phyloP scores from a whole-genome alignment of 2,888 invertebrate genomes.

The Melinaea menophilus region DNA sequence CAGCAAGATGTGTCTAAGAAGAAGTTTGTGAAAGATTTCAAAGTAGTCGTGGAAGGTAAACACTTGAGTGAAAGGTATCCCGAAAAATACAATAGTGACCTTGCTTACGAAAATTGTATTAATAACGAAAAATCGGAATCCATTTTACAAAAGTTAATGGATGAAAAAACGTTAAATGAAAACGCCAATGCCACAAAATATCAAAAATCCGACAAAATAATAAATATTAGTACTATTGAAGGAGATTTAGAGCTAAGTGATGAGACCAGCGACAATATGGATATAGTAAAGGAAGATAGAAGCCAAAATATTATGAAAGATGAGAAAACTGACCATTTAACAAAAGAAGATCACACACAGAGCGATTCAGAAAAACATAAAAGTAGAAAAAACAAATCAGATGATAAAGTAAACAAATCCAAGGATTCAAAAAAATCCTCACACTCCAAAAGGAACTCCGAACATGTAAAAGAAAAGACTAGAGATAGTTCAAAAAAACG shows the following conservation, averaged over 20 bases:
- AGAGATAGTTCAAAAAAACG: constrained; percentile 37
- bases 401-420: constrained; percentile 16
- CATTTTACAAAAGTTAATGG: constrained; percentile 1
- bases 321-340: constrained; percentile 15
- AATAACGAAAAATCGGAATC: neutral
- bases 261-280: constrained; percentile 52
- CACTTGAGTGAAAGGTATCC: neutral
- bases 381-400: constrained; percentile 1
- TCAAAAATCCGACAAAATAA: neutral
- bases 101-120: neutral
- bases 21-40: constrained; percentile 4
- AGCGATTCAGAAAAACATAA: constrained; percentile 9
- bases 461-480: constrained; percentile 12
- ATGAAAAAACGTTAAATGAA: constrained; percentile 27
- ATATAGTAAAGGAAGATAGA: constrained; percentile 11
- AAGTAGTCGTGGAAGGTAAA: neutral
- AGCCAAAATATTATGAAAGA: constrained; percentile 11
- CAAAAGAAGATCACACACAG: neutral
- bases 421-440: constrained; percentile 19
- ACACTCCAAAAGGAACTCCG: neutral
- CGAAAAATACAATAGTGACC: neutral
- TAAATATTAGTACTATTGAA: constrained; percentile 46
- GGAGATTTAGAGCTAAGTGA: constrained; percentile 68
- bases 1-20: neutral
- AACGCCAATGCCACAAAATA: neutral